phyloP scores from a whole-genome alignment of 2,113 vertebrate species.

The Azemiops feae region DNA sequence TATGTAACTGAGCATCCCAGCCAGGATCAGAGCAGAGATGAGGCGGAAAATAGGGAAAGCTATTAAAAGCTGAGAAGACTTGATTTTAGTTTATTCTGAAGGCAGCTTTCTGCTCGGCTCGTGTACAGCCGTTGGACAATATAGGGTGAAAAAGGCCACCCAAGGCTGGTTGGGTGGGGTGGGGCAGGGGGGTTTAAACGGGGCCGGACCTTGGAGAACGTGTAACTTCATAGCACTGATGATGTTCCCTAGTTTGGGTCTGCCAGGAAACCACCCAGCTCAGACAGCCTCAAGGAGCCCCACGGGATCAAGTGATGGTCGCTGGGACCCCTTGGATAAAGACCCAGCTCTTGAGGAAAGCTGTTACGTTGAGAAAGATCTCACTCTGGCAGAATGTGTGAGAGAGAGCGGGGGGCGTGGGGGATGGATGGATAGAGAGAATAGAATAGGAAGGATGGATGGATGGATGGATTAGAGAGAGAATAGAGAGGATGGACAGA shows the following conservation, averaged over 20 bases:
- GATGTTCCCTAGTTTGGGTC: neutral
- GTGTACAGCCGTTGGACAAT: rapidly evolving
- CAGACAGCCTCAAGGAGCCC: no score
- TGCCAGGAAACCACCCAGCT: neutral
- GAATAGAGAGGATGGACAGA: no score
- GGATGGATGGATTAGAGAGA: no score
- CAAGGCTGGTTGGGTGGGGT: neutral
- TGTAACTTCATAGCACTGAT: neutral
- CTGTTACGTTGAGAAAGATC: no score
- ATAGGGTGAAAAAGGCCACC: neutral
- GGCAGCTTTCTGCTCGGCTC: neutral
- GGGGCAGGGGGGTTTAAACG: neutral
- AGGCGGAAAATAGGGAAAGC: neutral
- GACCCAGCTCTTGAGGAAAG: no score
- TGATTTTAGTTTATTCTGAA: no score
- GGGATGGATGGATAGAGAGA: no score
- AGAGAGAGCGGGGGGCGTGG: no score
- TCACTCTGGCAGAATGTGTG: no score
- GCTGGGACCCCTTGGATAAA: no score
- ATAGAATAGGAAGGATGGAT: no score
- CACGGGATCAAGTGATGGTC: no score
- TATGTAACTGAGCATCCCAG: neutral
- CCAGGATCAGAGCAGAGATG: neutral
- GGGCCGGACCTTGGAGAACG: neutral
- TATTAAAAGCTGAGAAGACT: neutral